phyloP scores from a whole-genome alignment of 1,140 invertebrate genomes.

The Trachelipus rathkii region DNA sequence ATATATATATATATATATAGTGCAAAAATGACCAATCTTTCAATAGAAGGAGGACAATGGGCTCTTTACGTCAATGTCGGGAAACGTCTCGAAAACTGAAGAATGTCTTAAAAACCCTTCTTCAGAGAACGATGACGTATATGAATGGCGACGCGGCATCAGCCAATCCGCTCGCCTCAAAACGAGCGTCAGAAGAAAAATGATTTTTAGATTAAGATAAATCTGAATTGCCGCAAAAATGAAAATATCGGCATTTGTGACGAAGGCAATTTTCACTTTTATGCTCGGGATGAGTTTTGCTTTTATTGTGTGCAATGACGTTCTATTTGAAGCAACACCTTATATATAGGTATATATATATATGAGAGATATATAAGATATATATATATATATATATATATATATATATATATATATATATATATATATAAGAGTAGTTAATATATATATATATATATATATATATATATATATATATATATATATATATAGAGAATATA shows the following conservation, averaged over 20 bases:
- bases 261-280: not conserved
- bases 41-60: not conserved
- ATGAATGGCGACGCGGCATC: not conserved
- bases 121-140: not conserved
- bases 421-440: not conserved
- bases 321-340: not conserved
- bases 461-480: slow-evolving; percentile 1
- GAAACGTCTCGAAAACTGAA: not conserved
- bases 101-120: not conserved
- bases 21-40: not conserved
- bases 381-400: not conserved
- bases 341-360: not conserved
- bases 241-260: not conserved
- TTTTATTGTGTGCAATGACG: not conserved
- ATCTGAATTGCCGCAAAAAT: slow-evolving; percentile 1
- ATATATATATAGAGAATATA: slow-evolving; percentile 9
- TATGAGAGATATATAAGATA: not conserved
- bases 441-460: not conserved
- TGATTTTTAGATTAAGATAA: slow-evolving; percentile 9
- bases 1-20: too few species aligned
- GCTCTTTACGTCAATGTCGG: not conserved
- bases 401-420: not conserved
- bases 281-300: not conserved
- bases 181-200: slow-evolving; percentile 4
- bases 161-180: not conserved